Evolutionary conservation across 2,797 vertebrate genomes (phyloP).

Genomic region (Thaleichthys pacificus): DNA sequence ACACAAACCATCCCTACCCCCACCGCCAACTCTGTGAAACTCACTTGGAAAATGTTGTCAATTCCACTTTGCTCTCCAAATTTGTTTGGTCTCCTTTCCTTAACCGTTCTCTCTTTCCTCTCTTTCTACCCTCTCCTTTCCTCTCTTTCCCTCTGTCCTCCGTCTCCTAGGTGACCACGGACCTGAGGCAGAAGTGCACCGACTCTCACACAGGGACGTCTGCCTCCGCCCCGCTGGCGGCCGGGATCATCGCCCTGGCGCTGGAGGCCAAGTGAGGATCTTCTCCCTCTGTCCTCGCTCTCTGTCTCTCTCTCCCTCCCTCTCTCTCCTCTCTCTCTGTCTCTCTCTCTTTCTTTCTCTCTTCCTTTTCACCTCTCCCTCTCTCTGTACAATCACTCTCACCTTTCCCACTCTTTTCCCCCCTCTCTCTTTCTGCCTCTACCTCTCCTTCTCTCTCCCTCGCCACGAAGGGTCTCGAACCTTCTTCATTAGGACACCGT

Average conservation of each 20-base stretch:
- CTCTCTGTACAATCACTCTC: not conserved
- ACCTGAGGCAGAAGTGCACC: slow-evolving; percentile 93
- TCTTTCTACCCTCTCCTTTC: slow-evolving; percentile 19
- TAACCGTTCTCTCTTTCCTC: slow-evolving; percentile 2
- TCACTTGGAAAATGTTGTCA: not conserved
- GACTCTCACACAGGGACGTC: slow-evolving; percentile 97
- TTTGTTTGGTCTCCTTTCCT: not conserved
- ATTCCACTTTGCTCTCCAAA: not conserved
- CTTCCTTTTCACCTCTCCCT: not conserved
- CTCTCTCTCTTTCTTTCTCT: not conserved
- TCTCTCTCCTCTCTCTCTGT: not conserved
- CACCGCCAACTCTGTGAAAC: too few species aligned
- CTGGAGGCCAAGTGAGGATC: slow-evolving; percentile 82
- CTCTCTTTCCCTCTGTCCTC: slow-evolving; percentile 4
- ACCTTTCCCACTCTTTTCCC: not conserved
- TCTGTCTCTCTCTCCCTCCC: not conserved
- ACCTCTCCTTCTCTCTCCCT: not conserved
- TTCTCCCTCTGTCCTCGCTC: not conserved
- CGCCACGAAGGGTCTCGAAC: not conserved
- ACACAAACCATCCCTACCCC: too few species aligned
- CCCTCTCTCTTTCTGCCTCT: not conserved
- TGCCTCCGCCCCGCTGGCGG: slow-evolving; percentile 90
- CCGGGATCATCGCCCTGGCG: slow-evolving; percentile 93
- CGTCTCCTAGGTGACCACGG: slow-evolving; percentile 88
- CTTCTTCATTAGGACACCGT: too few species aligned